Conservation (phyloP, 2,113 vertebrate genomes). For the Tringa solitaria region DNA sequence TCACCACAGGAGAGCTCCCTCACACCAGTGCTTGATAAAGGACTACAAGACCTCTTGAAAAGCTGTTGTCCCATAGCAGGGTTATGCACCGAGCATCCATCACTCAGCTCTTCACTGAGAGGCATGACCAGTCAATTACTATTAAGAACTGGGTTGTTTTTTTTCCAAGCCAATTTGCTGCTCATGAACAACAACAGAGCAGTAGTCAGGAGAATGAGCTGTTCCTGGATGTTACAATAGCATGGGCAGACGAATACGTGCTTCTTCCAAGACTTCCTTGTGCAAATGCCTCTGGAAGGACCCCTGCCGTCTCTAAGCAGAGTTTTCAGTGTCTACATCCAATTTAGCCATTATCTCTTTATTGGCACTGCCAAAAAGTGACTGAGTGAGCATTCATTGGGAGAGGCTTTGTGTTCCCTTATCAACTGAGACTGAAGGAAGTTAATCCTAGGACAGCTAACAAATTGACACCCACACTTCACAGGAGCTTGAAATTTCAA, state of each 20-base stretch:
- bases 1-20: neutral
- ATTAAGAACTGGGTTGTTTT: neutral
- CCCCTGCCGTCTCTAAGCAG: neutral
- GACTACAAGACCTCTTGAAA: neutral
- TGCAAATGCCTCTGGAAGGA: slow-evolving; percentile 16
- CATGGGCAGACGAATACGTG: neutral
- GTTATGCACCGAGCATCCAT: neutral
- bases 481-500: neutral
- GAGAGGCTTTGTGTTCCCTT: neutral
- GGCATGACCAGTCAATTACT: slow-evolving; percentile 11
- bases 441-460: neutral
- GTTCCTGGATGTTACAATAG: neutral
- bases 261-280: neutral
- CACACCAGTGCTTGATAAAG: neutral
- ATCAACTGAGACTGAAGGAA: neutral
- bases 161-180: slow-evolving; percentile 25
- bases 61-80: neutral
- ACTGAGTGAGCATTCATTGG: neutral
- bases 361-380: neutral
- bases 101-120: neutral
- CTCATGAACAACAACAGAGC: slow-evolving; percentile 2
- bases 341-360: neutral
- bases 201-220: neutral
- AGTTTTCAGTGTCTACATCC: neutral
- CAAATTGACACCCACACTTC: neutral